phyloP scores from a whole-genome alignment of 2,888 invertebrate species.

The Leptura quadrifasciata region DNA sequence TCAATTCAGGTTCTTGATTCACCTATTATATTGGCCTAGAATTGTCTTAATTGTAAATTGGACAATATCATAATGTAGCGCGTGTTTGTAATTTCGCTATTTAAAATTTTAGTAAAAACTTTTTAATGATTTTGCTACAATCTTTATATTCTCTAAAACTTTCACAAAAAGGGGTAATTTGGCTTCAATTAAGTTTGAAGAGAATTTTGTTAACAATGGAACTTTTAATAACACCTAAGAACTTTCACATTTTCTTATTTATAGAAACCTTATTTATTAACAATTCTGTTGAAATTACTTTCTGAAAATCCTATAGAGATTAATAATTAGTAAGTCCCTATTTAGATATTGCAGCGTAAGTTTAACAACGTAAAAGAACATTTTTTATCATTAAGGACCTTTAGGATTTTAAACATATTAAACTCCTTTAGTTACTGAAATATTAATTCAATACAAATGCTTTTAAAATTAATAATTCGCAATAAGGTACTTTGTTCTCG shows the following conservation, averaged over 20 bases:
- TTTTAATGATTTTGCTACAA: background rate
- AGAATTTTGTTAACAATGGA: conserved; percentile 3
- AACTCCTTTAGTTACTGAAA: conserved; percentile 18
- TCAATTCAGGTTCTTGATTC: too few relatives aligned
- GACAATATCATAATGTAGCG: too few relatives aligned
- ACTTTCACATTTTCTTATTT: conserved; percentile 26
- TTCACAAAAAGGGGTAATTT: background rate
- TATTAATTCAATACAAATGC: conserved; percentile 44
- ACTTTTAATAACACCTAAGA: conserved; percentile 4
- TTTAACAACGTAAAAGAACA: conserved; percentile 10
- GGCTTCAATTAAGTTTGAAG: background rate
- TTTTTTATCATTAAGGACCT: conserved; percentile 2
- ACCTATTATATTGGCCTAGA: too few relatives aligned
- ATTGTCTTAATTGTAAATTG: too few relatives aligned
- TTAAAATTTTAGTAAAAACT: background rate
- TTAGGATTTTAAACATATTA: conserved; percentile 23
- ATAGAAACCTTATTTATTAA: conserved; percentile 24
- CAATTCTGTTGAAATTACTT: conserved; percentile 23
- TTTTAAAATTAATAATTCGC: conserved; percentile 48
- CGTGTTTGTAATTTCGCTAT: too few relatives aligned
- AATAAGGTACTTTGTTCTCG: conserved; percentile 56
- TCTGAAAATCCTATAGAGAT: conserved; percentile 28
- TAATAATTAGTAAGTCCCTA: conserved; percentile 31
- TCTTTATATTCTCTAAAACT: background rate
- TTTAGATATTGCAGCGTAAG: conserved; percentile 1